Evolutionary conservation across 2,797 vertebrate genomes (phyloP).

Genomic region (Onychomys torridus): DNA sequence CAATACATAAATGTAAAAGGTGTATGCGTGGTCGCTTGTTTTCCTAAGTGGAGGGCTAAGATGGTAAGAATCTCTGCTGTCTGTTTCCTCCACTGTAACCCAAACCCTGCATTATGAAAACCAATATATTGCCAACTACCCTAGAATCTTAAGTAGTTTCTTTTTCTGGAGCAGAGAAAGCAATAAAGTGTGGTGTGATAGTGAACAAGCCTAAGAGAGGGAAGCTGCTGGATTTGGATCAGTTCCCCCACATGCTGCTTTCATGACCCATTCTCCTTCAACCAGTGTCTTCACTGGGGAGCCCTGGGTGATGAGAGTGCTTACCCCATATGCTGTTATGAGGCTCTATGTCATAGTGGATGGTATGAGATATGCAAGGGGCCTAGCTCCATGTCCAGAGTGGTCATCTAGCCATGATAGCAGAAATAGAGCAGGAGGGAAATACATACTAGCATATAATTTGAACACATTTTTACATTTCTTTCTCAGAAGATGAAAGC

Average conservation of each 20-base stretch:
- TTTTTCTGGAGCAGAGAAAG: background rate
- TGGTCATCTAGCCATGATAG: background rate
- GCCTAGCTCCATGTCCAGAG: rapidly evolving
- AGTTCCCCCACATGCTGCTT: background rate
- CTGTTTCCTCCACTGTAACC: slow-evolving; percentile 17
- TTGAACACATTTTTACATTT: slow-evolving; percentile 4
- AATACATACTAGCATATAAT: background rate
- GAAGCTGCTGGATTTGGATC: background rate
- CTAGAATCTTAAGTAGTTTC: background rate
- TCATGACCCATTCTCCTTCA: background rate
- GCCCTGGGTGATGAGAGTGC: background rate
- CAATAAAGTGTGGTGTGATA: background rate
- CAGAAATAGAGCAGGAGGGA: background rate
- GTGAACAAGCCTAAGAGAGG: background rate
- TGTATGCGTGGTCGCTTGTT: background rate
- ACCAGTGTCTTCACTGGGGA: background rate
- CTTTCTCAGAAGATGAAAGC: slow-evolving; percentile 20
- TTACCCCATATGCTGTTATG: background rate
- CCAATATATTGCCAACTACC: background rate
- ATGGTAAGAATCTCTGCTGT: background rate
- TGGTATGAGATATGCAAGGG: background rate
- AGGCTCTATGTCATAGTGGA: background rate
- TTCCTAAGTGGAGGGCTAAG: background rate
- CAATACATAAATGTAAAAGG: background rate
- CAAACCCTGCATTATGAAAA: slow-evolving; percentile 48